Conservation (phyloP, 2,113 vertebrate genomes). For the Thryonomys swinderianus region DNA sequence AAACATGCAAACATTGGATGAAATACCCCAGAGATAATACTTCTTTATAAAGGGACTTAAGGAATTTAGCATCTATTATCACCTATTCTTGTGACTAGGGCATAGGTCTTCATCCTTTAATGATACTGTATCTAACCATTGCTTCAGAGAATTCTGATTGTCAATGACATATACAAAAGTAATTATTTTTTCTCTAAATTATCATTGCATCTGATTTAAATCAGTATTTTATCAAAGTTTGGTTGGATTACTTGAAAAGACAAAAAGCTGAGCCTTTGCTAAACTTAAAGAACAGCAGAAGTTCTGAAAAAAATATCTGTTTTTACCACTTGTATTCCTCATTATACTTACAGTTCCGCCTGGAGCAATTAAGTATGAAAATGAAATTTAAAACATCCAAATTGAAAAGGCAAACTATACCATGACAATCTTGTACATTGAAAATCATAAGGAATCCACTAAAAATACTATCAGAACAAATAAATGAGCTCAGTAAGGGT, state of each 20-base stretch:
- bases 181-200: neutral
- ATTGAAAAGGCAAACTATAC: constrained; percentile 13
- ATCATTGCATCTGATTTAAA: neutral
- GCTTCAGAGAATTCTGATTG: neutral
- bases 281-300: constrained; percentile 9
- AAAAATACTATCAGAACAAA: constrained; percentile 30
- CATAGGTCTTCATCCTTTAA: neutral
- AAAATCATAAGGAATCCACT: constrained; percentile 20
- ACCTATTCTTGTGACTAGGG: neutral
- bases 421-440: neutral
- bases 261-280: neutral
- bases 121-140: neutral
- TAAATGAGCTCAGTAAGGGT: neutral
- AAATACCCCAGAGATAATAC: neutral
- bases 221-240: constrained; percentile 4
- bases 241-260: neutral
- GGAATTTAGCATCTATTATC: neutral
- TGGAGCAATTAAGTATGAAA: neutral
- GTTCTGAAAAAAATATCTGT: neutral
- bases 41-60: neutral
- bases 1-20: neutral
- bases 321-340: neutral
- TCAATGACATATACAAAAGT: neutral
- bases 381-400: neutral
- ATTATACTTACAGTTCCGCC: neutral